Evolutionary conservation across 2,888 invertebrate genomes (phyloP).

Genomic region (Scaptomyza flava): DNA sequence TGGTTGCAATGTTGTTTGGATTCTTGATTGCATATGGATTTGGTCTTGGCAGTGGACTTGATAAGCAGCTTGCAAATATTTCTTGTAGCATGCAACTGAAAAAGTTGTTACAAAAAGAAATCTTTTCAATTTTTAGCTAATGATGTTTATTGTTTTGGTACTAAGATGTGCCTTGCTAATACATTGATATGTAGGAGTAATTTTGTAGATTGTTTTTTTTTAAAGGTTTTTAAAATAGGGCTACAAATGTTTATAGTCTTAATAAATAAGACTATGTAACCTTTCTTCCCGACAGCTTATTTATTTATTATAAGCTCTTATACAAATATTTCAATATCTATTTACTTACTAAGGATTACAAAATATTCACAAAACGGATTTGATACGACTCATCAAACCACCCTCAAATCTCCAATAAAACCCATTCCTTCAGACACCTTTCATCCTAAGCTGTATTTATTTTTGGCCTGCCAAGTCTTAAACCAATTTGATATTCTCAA

Average conservation of each 20-base stretch:
- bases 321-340: background rate
- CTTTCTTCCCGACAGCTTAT: too few species aligned
- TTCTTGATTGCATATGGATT: constrained; percentile 20
- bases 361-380: background rate
- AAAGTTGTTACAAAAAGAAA: background rate
- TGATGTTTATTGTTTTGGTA: too few species aligned
- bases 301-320: too few species aligned
- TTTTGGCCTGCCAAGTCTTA: background rate
- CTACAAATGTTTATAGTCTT: too few species aligned
- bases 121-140: background rate
- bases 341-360: background rate
- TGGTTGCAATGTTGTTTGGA: constrained; percentile 12
- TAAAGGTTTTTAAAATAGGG: background rate
- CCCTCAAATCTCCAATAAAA: background rate
- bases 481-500: constrained; percentile 11
- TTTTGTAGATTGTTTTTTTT: background rate
- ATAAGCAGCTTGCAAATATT: background rate
- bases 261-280: background rate
- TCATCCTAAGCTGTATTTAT: background rate
- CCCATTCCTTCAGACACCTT: background rate
- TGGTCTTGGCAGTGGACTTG: background rate
- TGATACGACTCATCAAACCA: background rate
- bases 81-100: background rate
- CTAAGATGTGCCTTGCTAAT: too few species aligned
- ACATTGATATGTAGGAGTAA: too few species aligned